These are phyloP conservation scores for Toxostoma redivivum DNA, from an alignment of 2,113 vertebrate species.

Conservation along the genomic window DNA sequence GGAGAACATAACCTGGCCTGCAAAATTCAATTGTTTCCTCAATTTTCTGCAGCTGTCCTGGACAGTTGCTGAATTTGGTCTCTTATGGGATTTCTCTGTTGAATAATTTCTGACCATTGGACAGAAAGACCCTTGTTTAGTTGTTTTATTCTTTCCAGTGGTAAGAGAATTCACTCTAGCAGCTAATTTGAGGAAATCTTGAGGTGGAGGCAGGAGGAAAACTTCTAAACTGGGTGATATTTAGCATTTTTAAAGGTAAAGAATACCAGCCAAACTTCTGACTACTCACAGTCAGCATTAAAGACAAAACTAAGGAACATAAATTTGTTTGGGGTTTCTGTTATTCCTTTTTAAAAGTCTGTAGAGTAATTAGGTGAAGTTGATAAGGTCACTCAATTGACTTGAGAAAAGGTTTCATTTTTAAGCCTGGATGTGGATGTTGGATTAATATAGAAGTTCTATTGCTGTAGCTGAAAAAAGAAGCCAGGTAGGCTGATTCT, in stretches of 20 bases:
- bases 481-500: background rate
- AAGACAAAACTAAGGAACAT: background rate
- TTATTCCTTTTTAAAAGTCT: background rate
- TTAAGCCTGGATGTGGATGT: background rate
- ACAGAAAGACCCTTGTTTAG: background rate
- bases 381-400: background rate
- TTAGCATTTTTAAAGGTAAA: background rate
- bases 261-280: background rate
- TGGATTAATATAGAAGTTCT: background rate
- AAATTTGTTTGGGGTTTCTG: background rate
- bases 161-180: background rate
- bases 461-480: background rate
- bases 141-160: background rate
- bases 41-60: slow-evolving; percentile 37
- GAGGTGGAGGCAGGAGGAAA: background rate
- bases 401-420: background rate
- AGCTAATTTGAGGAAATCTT: background rate
- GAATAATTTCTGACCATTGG: background rate
- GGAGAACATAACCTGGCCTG: background rate
- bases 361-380: background rate
- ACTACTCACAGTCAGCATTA: background rate
- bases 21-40: background rate
- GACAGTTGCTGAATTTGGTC: background rate
- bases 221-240: background rate
- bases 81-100: background rate